These are phyloP conservation scores for Bubo blakistoni DNA, from an alignment of 2,113 vertebrate genomes.

Conservation along the genomic window DNA sequence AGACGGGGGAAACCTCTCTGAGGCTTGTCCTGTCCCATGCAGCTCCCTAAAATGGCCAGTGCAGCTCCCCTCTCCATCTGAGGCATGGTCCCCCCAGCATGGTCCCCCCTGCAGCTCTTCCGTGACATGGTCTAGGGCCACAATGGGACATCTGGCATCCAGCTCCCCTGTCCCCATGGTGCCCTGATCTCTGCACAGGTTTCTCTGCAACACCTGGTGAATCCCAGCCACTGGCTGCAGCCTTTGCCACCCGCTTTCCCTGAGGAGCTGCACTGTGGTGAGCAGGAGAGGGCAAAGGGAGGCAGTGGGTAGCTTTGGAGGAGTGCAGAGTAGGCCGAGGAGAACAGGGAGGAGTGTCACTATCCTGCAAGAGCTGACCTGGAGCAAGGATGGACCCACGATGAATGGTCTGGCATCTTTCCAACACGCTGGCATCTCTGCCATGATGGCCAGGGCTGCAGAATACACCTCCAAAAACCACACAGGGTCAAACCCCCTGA, in stretches of 20 bases:
- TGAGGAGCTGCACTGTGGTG: not conserved
- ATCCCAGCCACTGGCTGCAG: fast-evolving
- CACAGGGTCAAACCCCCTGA: fast-evolving
- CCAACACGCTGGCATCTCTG: not conserved
- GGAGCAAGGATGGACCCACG: not conserved
- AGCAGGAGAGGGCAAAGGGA: not conserved
- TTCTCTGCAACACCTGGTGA: not conserved
- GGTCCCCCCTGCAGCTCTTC: not conserved
- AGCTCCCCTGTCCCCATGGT: fast-evolving
- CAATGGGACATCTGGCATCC: not conserved
- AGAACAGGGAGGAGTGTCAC: not conserved
- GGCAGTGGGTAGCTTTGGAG: not conserved
- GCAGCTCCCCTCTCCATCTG: not conserved
- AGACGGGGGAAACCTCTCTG: too few relatives aligned
- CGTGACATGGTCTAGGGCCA: fast-evolving
- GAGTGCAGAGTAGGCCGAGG: not conserved
- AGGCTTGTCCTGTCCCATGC: not conserved
- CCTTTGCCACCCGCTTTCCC: not conserved
- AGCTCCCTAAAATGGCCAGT: not conserved
- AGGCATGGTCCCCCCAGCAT: not conserved
- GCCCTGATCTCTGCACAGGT: fast-evolving
- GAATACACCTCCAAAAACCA: not conserved
- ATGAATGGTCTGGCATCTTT: not conserved
- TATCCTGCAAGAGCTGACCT: not conserved
- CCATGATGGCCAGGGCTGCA: not conserved